Percentiles rank a stretch among this genome's conserved stretches.
These are phyloP conservation scores for Rachycentron canadum DNA, from an alignment of 2,797 vertebrate genomes.

Conservation along the genomic window DNA sequence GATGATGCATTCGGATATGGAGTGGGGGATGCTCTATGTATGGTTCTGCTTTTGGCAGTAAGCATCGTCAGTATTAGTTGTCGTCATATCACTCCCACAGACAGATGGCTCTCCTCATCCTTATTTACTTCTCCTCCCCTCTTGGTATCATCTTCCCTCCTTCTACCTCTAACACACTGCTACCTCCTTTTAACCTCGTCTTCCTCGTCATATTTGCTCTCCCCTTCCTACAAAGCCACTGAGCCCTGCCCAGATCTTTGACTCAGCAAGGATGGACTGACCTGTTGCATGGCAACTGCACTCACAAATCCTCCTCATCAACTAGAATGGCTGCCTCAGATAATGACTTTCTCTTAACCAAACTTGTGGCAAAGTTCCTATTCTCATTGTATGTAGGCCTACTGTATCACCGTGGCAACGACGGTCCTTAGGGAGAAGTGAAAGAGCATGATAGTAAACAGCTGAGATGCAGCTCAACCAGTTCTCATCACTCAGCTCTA, in stretches of 20 bases:
- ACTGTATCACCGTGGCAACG: slow-evolving; percentile 68
- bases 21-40: not conserved
- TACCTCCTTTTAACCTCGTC: not conserved
- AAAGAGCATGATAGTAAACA: slow-evolving; percentile 59
- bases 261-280: slow-evolving; percentile 59
- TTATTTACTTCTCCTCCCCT: slow-evolving; percentile 2
- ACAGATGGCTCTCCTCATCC: slow-evolving; percentile 31
- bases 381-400: slow-evolving; percentile 53
- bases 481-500: slow-evolving; percentile 15
- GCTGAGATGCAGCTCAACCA: slow-evolving; percentile 36
- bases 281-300: slow-evolving; percentile 87
- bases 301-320: slow-evolving; percentile 59
- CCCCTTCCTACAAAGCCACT: slow-evolving; percentile 9
- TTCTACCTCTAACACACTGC: not conserved
- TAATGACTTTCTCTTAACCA: slow-evolving; percentile 59
- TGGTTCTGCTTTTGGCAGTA: slow-evolving; percentile 36
- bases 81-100: slow-evolving; percentile 7
- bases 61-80: not conserved
- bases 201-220: slow-evolving; percentile 16
- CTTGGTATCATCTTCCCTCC: slow-evolving; percentile 5
- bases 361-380: slow-evolving; percentile 57
- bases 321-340: slow-evolving; percentile 36
- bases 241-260: slow-evolving; percentile 63
- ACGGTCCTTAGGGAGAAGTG: slow-evolving; percentile 54
- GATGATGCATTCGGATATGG: slow-evolving; percentile 17